phyloP scores from a whole-genome alignment of 53 echinoderm and acorn worm species.

The Holothuria leucospilota region DNA sequence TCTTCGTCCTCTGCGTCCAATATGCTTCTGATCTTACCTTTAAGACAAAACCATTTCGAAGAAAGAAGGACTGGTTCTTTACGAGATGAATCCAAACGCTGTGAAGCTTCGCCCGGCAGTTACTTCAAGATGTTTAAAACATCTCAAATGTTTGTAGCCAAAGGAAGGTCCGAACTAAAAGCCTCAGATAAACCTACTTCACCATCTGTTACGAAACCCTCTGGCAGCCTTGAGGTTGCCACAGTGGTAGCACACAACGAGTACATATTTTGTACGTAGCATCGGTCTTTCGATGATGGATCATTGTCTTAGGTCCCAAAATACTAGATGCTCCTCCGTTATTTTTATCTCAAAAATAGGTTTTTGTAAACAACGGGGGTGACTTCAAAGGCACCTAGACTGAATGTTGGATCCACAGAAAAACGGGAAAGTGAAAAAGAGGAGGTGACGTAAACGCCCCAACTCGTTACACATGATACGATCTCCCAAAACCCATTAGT shows the following conservation, averaged over 20 bases:
- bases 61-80: background rate
- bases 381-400: conserved; percentile 49
- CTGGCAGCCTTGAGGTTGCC: background rate
- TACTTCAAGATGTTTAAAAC: conserved; percentile 44
- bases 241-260: background rate
- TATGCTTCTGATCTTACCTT: background rate
- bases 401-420: conserved; percentile 56
- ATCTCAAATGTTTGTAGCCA: conserved; percentile 21
- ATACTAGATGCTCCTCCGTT: background rate
- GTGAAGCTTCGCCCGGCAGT: conserved; percentile 16
- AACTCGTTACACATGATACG: background rate
- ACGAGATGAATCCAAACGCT: background rate
- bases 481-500: background rate
- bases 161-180: conserved; percentile 8
- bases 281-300: background rate
- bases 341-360: background rate
- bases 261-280: background rate
- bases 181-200: background rate
- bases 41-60: background rate
- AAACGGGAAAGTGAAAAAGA: conserved; percentile 10
- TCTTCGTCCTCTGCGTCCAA: background rate
- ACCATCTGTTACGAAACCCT: conserved; percentile 5
- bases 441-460: background rate
- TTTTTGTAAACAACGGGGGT: conserved; percentile 51
- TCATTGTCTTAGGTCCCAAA: background rate